phyloP scores from a whole-genome alignment of 37 sponge, comb jelly and placozoan species.

The Geodia barretti region DNA sequence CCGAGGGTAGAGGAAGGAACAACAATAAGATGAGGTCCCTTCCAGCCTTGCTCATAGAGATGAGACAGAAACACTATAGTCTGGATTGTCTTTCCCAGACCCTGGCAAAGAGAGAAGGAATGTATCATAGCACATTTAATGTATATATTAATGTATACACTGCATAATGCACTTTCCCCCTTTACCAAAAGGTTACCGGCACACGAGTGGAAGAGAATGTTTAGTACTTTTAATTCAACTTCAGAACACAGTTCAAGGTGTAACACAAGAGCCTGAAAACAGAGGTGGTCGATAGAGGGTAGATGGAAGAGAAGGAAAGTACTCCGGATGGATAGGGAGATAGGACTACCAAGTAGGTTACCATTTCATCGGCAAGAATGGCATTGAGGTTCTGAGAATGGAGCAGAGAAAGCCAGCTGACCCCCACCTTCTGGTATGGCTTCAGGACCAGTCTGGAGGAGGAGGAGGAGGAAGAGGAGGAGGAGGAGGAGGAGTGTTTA shows the following conservation, averaged over 20 bases:
- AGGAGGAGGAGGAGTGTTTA: no score
- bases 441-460: constrained; percentile 18
- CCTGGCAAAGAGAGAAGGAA: constrained; percentile 24
- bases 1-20: constrained; percentile 69
- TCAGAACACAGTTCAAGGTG: no score
- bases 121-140: background rate
- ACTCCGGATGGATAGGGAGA: no score
- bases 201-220: no score
- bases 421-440: constrained; percentile 51
- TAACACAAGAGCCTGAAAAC: no score
- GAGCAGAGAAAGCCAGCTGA: constrained; percentile 54
- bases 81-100: constrained; percentile 68
- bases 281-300: no score
- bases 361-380: constrained; percentile 73
- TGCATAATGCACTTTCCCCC: no score
- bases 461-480: background rate
- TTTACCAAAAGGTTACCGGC: no score
- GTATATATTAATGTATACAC: no score
- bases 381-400: constrained; percentile 58
- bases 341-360: no score
- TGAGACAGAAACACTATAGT: constrained; percentile 57
- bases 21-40: constrained; percentile 44
- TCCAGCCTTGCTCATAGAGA: constrained; percentile 18
- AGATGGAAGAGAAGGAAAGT: background rate
- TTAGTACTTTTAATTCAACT: no score